A percentile compares a stretch with the other conserved stretches of the same genome.
Evolutionary conservation across 1,140 invertebrate species (phyloP).

Genomic region (Luehdorfia chinensis): DNA sequence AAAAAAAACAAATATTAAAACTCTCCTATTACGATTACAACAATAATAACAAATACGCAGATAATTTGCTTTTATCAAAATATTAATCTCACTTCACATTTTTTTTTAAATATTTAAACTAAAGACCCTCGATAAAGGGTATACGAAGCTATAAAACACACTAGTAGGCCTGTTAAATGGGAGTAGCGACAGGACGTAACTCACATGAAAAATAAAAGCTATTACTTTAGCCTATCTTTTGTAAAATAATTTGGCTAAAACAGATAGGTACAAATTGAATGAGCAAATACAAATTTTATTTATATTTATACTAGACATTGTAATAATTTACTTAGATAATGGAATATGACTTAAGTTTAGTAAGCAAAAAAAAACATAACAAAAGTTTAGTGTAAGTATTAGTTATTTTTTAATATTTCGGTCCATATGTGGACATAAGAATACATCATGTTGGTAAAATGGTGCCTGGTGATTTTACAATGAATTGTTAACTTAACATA

Average conservation of each 20-base stretch:
- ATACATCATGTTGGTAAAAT: too few species aligned
- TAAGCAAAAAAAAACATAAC: conserved; percentile 43
- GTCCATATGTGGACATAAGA: too few species aligned
- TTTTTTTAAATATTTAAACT: conserved; percentile 58
- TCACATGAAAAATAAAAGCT: conserved; percentile 12
- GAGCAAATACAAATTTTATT: conserved; percentile 60
- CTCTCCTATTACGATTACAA: conserved; percentile 73
- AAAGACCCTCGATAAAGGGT: conserved; percentile 20
- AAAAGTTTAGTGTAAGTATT: conserved; percentile 20
- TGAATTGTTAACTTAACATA: too few species aligned
- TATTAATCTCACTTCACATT: conserved; percentile 73
- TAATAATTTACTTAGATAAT: conserved; percentile 69
- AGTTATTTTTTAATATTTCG: conserved; percentile 11
- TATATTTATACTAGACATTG: conserved; percentile 55
- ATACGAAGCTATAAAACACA: conserved; percentile 16
- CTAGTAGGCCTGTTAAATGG: conserved; percentile 15
- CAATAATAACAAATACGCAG: conserved; percentile 69
- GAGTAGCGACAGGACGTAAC: conserved; percentile 4
- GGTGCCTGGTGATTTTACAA: too few species aligned
- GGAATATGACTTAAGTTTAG: conserved; percentile 70
- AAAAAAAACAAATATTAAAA: conserved; percentile 72
- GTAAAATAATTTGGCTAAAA: conserved; percentile 45
- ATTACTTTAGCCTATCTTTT: conserved; percentile 27
- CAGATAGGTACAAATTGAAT: conserved; percentile 65
- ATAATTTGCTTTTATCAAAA: conserved; percentile 57